Evolutionary conservation across 2,888 invertebrate species (phyloP).

Genomic region (Rotaria socialis): DNA sequence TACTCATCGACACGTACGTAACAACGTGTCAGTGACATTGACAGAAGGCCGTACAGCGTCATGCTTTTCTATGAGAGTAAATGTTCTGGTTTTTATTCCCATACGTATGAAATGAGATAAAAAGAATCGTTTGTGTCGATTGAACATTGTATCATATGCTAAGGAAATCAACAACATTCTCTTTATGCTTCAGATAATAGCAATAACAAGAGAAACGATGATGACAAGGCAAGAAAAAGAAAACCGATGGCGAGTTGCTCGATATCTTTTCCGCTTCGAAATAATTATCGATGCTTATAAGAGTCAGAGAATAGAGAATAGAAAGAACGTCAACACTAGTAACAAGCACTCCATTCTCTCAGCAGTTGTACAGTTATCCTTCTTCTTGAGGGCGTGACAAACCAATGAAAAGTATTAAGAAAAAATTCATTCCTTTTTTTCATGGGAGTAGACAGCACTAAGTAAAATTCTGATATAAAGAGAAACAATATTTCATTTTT

Average conservation of each 20-base stretch:
- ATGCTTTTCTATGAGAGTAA: neutral
- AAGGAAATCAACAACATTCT: neutral
- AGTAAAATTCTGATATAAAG: neutral
- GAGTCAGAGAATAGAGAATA: neutral
- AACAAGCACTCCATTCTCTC: neutral
- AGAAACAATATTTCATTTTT: neutral
- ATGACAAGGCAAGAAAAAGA: neutral
- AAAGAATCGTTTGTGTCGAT: neutral
- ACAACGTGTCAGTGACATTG: too few species aligned
- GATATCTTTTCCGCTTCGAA: neutral
- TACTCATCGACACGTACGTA: too few species aligned
- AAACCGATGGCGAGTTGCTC: neutral
- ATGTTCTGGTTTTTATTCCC: neutral
- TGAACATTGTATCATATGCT: neutral
- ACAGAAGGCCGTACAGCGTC: too few species aligned
- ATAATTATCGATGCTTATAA: neutral
- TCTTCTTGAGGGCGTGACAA: neutral
- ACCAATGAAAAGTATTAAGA: neutral
- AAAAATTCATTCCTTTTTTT: neutral
- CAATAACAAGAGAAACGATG: neutral
- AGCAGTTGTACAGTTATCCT: neutral
- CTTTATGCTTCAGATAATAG: neutral
- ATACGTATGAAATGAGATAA: neutral
- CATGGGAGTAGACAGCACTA: too few species aligned
- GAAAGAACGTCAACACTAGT: neutral